A percentile compares a stretch with the other conserved stretches of the same genome.
phyloP scores from a whole-genome alignment of 2,797 vertebrate genomes.

The Eptatretus atami region DNA sequence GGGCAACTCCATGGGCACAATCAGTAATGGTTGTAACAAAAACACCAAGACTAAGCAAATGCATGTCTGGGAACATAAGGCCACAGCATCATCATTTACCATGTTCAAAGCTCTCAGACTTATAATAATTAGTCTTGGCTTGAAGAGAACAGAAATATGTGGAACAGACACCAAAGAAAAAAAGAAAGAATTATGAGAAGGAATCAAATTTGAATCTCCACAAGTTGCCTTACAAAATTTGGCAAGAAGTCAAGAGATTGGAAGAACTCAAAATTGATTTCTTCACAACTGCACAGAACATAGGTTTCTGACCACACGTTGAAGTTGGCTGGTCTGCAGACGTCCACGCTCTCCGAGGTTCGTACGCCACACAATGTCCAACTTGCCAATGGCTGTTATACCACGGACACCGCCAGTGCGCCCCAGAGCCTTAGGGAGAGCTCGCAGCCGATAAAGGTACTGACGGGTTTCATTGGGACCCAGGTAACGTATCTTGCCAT shows the following conservation, averaged over 20 bases:
- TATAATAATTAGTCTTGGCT: too few relatives aligned
- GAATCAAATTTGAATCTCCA: too few relatives aligned
- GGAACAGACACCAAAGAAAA: too few relatives aligned
- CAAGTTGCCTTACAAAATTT: too few relatives aligned
- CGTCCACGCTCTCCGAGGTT: constrained; percentile 78
- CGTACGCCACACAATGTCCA: constrained; percentile 97
- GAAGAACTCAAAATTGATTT: too few relatives aligned
- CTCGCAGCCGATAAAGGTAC: constrained; percentile 81
- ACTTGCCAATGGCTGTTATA: constrained; percentile 77
- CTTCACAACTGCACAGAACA: too few relatives aligned
- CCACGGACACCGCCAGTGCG: constrained; percentile 53
- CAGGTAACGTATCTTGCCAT: constrained; percentile 79
- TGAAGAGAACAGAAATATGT: too few relatives aligned
- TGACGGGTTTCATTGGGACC: constrained; percentile 91
- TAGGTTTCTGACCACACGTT: constrained; percentile 44
- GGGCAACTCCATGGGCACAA: too few relatives aligned
- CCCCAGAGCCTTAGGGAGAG: constrained; percentile 44
- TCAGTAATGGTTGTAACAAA: too few relatives aligned
- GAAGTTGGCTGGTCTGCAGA: constrained; percentile 83
- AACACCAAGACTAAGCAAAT: not conserved
- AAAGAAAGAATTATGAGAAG: too few relatives aligned
- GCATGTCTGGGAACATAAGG: not conserved
- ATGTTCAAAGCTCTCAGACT: too few relatives aligned
- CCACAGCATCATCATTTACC: not conserved
- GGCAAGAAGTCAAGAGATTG: too few relatives aligned